Conservation (phyloP, 2,113 vertebrate species). For the Shinisaurus crocodilurus region DNA sequence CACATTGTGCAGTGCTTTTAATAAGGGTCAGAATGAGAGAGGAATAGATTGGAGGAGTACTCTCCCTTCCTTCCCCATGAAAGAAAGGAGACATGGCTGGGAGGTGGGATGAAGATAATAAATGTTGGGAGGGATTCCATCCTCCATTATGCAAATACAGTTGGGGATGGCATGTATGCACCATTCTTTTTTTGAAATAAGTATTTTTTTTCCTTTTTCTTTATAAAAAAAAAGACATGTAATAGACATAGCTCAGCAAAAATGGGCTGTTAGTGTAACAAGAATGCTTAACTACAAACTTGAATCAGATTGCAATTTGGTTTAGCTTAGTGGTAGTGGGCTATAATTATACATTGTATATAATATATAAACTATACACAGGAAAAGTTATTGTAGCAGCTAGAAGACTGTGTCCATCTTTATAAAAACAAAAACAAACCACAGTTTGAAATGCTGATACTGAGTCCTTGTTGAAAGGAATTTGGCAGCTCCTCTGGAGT, state of each 20-base stretch:
- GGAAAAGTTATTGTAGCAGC: conserved; percentile 27
- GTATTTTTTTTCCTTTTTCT: too few relatives aligned
- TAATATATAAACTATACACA: conserved; percentile 11
- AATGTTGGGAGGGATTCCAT: neutral
- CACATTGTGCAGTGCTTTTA: neutral
- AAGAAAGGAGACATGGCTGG: neutral
- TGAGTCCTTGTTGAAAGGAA: conserved; percentile 46
- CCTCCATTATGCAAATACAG: conserved; percentile 1
- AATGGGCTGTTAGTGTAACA: conserved; percentile 15
- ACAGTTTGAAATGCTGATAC: conserved; percentile 31
- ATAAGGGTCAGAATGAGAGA: neutral
- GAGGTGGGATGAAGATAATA: neutral
- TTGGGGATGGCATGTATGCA: neutral
- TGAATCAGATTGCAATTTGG: conserved; percentile 3
- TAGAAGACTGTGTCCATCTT: conserved; percentile 23
- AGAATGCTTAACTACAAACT: conserved; percentile 34
- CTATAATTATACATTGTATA: neutral
- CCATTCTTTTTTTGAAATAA: neutral
- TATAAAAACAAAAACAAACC: conserved; percentile 32
- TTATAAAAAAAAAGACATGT: too few relatives aligned
- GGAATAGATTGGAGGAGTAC: neutral
- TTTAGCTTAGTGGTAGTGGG: conserved; percentile 11
- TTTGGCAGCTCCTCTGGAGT: conserved; percentile 43
- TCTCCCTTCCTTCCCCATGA: too few relatives aligned
- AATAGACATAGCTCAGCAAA: neutral